Base-by-base conservation (phyloP, 2,113 vertebrate species). In the Oxyruncus cristatus region DNA sequence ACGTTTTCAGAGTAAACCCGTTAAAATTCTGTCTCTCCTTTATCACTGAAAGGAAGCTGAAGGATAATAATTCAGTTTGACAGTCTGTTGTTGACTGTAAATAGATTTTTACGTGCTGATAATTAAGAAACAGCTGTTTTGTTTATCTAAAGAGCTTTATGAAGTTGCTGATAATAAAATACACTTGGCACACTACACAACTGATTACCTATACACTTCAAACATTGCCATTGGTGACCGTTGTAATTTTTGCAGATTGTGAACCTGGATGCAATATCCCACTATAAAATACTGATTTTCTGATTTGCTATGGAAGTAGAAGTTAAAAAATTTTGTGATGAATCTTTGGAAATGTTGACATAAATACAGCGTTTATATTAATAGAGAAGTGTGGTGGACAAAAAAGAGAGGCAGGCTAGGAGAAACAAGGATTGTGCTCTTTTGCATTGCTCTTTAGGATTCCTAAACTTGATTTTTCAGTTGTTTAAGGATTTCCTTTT, bases 131-230 rank as follows among this genome's bases (percentile, higher is more conserved):
- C 58, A 89, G 88, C 68, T 97, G 67, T 94, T 95, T 96, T 92
- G 68, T 93, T 96, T 96, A 77, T 90, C 46, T 79, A 67, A 92
- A 81, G 28, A 94, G 93, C 95, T 98, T 97, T 96, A 97, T 97
- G 79, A 95, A 97, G 94, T 92, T 65, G 59, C 80, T 83, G 91
- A 97, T 97, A 96, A 96, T 97, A 97, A 98, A 98, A 97, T 95
- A 96, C 88, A 88, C 96, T 98, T 97, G 97, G 96, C 97, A 97
- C 93, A 88, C 90, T 96, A 97, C 97, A 92, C 74, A 96, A 96
- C 67, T n/a, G n/a, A 96, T 98, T 98, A 97, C 97, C 95, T 96
- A 62, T 88, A 39, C 67, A 26, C 67, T 24, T 95, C 75, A 95
- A 93, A 95, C 53, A 19, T 23, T 50, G 30, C 94, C 96, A 82